These are phyloP conservation scores for Peromyscus attwateri DNA, from an alignment of 2,797 vertebrate species.

Conservation along the genomic window DNA sequence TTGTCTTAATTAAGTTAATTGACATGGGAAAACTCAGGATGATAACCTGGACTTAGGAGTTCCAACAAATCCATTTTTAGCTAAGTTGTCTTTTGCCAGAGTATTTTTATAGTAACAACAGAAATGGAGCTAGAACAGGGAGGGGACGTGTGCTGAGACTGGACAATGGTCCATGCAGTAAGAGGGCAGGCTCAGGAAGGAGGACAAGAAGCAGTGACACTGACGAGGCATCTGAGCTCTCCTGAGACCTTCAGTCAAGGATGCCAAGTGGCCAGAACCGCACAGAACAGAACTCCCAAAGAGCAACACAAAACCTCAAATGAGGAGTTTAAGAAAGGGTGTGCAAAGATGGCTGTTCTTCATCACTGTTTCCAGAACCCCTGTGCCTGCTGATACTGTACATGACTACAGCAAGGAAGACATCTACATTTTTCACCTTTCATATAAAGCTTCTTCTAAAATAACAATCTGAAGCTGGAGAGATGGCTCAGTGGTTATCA, in stretches of 20 bases:
- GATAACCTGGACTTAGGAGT: not conserved
- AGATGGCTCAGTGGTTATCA: not conserved
- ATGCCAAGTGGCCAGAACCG: not conserved
- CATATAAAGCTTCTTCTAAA: constrained; percentile 36
- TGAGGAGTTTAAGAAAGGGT: not conserved
- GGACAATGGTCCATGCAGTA: not conserved
- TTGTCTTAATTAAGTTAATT: not conserved
- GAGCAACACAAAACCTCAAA: not conserved
- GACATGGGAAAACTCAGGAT: not conserved
- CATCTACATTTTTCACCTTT: not conserved
- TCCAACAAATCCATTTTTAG: not conserved
- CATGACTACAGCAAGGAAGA: not conserved
- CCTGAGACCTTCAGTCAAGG: not conserved
- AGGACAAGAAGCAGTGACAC: no score
- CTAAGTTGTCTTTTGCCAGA: not conserved
- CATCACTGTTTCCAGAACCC: not conserved
- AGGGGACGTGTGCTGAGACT: not conserved
- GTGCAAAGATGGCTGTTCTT: not conserved
- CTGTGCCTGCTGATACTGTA: not conserved
- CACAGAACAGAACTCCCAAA: not conserved
- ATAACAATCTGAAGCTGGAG: not conserved
- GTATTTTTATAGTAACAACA: not conserved
- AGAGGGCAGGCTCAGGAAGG: not conserved
- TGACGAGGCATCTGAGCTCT: not conserved
- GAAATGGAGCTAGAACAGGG: not conserved